phyloP scores from a whole-genome alignment of 2,113 vertebrate genomes.

The Antigone vipio region DNA sequence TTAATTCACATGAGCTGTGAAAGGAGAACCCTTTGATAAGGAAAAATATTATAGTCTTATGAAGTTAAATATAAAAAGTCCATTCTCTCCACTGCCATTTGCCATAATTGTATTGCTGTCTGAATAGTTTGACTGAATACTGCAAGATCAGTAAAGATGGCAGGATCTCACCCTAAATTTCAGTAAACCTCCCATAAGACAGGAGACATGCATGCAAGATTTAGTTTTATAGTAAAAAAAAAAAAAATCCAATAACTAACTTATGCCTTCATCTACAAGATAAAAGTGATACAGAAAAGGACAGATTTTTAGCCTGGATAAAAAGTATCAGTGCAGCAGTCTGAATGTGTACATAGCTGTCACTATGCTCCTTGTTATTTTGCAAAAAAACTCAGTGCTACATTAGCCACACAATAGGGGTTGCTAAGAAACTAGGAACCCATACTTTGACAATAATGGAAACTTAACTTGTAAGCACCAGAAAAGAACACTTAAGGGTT shows the following conservation, averaged over 20 bases:
- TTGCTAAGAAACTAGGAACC: slow-evolving; percentile 21
- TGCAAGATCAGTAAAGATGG: not conserved
- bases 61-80: not conserved
- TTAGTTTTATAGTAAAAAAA: not conserved
- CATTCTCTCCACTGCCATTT: not conserved
- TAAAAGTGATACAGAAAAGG: not conserved
- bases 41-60: not conserved
- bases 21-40: not conserved
- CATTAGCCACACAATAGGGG: not conserved
- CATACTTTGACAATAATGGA: not conserved
- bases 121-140: not conserved
- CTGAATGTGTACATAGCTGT: not conserved
- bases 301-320: not conserved
- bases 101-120: not conserved
- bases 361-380: not conserved
- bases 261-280: not conserved
- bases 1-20: not conserved
- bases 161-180: not conserved
- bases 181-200: not conserved
- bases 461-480: not conserved
- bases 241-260: not conserved
- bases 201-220: not conserved
- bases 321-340: not conserved
- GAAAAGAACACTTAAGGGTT: not conserved
- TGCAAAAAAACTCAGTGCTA: not conserved